Evolutionary conservation across 2,888 invertebrate species (phyloP), one percentile per base, ranked within the genome.

Genomic region (Tinea pellionella): DNA sequence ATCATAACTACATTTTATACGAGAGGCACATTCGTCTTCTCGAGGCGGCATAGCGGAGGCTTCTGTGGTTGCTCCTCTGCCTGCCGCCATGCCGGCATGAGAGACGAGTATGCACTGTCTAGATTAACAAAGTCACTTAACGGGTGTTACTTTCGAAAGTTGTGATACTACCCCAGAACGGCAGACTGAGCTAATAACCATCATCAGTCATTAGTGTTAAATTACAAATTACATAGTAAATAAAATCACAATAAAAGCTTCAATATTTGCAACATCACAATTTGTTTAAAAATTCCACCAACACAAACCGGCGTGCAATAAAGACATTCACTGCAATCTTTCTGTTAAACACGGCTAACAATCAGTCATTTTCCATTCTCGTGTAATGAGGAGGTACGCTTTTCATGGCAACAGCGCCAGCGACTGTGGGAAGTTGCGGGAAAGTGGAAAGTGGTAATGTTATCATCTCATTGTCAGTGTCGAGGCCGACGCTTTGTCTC

Each of bases 361-460:
- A 57, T 57, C 57, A 57, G 30, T 57, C 57, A 57, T 57, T 57
- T 57, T 57, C 57, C 57, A 57, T 57, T 57, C 30, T 57, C 30
- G 30, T 9, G 32, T 57, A 57, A 57, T 32, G 57, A 57, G 32
- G 57, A 57, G 32, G 32, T 32, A 15, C 30, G 57, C 32, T 53
- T 53, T 53, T 53, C 53, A 53, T 53, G 24, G 24, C 18, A 24
- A 53, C 53, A 24, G 53, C 8, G 18, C 53, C n/a, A 32, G 32
- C 57, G 57, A 16, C 47, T 47, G 78, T 81, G 80, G 71, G 80
- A 83, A 81, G 68, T 64, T 68, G 69, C 73, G 77, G 76, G 83
- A 85, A 85, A 84, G 83, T 86, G 75, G 85, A 85, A 86, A 86
- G 85, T 78, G 73, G 32, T 13, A 37, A 59, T 62, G 68, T 71